Percentiles rank a stretch among this genome's conserved stretches.
phyloP scores from a whole-genome alignment of 1,140 invertebrate genomes.

The Araneus ventricosus region DNA sequence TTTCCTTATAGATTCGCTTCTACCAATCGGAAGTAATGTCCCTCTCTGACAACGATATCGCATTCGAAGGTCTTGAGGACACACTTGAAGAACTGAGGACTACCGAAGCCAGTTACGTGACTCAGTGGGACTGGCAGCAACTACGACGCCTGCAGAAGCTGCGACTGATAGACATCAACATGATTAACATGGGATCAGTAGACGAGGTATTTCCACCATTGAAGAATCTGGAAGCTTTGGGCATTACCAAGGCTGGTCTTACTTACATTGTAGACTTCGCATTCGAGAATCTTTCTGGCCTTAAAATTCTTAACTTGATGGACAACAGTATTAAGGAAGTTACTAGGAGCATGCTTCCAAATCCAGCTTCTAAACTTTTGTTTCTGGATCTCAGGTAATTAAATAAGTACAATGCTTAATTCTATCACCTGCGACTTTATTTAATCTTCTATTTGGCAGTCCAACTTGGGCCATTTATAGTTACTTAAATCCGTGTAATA shows the following conservation, averaged over 20 bases:
- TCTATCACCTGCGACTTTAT: no score
- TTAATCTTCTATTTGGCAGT: no score
- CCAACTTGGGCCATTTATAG: not conserved
- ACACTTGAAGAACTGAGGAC: slow-evolving; percentile 15
- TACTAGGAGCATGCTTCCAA: slow-evolving; percentile 37
- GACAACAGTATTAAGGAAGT: not conserved
- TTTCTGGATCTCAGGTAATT: slow-evolving; percentile 34
- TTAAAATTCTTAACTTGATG: not conserved
- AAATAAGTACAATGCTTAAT: no score
- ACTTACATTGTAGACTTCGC: not conserved
- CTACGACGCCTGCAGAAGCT: not conserved
- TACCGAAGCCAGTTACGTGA: not conserved
- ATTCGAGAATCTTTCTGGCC: not conserved
- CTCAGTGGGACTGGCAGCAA: slow-evolving; percentile 30
- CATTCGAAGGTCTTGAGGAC: slow-evolving; percentile 59
- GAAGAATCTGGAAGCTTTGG: not conserved
- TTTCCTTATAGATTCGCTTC: slow-evolving; percentile 35
- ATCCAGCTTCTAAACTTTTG: not conserved
- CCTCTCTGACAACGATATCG: slow-evolving; percentile 44
- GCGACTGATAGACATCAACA: slow-evolving; percentile 4
- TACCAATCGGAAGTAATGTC: slow-evolving; percentile 14
- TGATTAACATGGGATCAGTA: not conserved
- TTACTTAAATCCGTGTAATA: no score
- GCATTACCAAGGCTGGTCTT: slow-evolving; percentile 2
- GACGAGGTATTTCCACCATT: not conserved